Conservation (phyloP, 2,888 invertebrate species). For the Cybosia mesomella region DNA sequence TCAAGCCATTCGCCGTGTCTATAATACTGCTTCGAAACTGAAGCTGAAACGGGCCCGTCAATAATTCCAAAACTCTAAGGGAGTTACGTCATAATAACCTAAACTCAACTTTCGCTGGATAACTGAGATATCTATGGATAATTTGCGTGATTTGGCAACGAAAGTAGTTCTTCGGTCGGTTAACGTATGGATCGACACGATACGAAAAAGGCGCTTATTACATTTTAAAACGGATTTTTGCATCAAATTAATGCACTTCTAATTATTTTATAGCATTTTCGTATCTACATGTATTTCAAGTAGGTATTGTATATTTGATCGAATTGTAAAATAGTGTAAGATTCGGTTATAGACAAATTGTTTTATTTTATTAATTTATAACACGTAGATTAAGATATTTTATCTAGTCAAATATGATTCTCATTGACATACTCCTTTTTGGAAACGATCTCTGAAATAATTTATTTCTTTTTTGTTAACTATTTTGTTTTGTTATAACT, state of each 20-base stretch:
- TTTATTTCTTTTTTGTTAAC: conserved; percentile 58
- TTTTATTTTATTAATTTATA: conserved; percentile 38
- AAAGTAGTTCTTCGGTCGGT: conserved; percentile 7
- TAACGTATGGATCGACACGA: neutral
- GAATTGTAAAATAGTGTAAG: conserved; percentile 40
- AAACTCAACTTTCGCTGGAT: neutral
- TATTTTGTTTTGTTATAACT: conserved; percentile 59
- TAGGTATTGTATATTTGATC: conserved; percentile 27
- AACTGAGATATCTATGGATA: neutral
- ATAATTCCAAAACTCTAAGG: neutral
- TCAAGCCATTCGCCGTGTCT: neutral
- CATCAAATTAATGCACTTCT: conserved; percentile 28
- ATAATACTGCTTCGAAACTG: neutral
- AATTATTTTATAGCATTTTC: conserved; percentile 25
- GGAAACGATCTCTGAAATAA: conserved; percentile 48
- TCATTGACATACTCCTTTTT: conserved; percentile 44
- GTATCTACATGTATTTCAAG: conserved; percentile 19
- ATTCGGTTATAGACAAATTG: conserved; percentile 34
- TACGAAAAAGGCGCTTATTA: neutral
- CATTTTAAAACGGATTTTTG: conserved; percentile 13
- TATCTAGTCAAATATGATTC: conserved; percentile 59
- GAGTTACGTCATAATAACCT: neutral
- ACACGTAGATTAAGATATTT: conserved; percentile 33
- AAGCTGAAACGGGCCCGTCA: neutral
- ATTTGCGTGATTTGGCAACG: conserved; percentile 16